Percentiles rank a stretch among this genome's conserved stretches.
Evolutionary conservation across 1,140 invertebrate genomes (phyloP).

Genomic region (Drosophila mojavensis): DNA sequence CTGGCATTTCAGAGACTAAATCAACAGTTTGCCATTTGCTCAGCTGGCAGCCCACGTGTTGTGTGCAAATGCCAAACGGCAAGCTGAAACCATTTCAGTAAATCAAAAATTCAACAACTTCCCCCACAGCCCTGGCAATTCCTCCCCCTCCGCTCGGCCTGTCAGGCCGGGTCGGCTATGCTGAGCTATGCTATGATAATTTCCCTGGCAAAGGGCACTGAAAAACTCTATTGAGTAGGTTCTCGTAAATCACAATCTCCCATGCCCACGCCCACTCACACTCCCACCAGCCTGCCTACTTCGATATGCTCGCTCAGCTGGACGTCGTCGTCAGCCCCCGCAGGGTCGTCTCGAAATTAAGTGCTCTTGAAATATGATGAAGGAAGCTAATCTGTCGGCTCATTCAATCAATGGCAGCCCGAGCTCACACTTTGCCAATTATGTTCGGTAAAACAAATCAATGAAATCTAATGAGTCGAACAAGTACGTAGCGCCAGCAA

Average conservation of each 20-base stretch:
- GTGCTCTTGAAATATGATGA: conserved; percentile 71
- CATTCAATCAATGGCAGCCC: conserved; percentile 39
- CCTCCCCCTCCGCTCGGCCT: not conserved
- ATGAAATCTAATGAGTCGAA: conserved; percentile 64
- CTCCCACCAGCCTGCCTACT: not conserved
- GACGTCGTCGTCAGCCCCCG: not conserved
- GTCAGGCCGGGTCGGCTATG: conserved; percentile 22
- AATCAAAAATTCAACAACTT: conserved; percentile 25
- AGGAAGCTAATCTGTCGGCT: conserved; percentile 61
- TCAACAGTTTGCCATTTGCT: conserved; percentile 73
- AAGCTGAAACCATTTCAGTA: conserved; percentile 26
- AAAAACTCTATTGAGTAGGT: conserved; percentile 61
- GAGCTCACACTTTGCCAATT: conserved; percentile 56
- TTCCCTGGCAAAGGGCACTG: conserved; percentile 43
- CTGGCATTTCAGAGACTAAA: conserved; percentile 57
- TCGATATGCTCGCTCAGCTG: conserved; percentile 30
- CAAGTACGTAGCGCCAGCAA: not conserved
- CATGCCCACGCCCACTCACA: not conserved
- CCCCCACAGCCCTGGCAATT: not conserved
- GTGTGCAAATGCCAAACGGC: conserved; percentile 47
- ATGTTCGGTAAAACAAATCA: conserved; percentile 68
- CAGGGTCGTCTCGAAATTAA: conserved; percentile 45
- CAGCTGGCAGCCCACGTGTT: conserved; percentile 23
- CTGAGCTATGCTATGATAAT: conserved; percentile 54
- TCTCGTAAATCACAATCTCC: conserved; percentile 61